phyloP scores from a whole-genome alignment of 2,797 vertebrate genomes.

The Micrastur ruficollis region DNA sequence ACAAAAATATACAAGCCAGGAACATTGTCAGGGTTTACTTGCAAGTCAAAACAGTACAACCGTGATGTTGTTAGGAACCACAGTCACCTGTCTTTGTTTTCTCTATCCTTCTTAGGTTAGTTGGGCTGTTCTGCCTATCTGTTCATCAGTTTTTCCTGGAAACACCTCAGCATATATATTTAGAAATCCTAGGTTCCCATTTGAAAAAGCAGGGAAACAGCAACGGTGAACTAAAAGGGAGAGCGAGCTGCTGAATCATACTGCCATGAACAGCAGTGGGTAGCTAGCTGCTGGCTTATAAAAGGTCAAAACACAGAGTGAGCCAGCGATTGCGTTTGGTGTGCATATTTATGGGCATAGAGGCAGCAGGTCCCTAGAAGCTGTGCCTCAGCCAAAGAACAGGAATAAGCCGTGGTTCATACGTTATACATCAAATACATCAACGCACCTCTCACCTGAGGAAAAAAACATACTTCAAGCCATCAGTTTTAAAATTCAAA shows the following conservation, averaged over 20 bases:
- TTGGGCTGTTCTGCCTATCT: not conserved
- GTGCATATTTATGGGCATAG: accelerated
- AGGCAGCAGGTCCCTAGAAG: not conserved
- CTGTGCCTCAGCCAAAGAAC: not conserved
- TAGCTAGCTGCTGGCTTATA: not conserved
- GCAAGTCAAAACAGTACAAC: not conserved
- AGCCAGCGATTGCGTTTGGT: not conserved
- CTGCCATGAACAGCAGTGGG: not conserved
- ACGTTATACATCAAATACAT: too few species aligned
- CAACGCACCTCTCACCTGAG: not conserved
- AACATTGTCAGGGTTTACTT: not conserved
- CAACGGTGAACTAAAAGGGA: not conserved
- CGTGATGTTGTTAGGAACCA: not conserved
- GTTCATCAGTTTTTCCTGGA: not conserved
- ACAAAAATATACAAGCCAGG: not conserved
- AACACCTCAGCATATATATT: not conserved
- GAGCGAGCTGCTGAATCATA: not conserved
- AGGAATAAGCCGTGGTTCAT: not conserved
- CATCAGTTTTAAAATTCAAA: not conserved
- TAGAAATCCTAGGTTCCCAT: not conserved
- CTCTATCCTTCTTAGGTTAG: not conserved
- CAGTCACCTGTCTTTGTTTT: not conserved
- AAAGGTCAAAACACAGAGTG: not conserved
- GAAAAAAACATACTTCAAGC: not conserved
- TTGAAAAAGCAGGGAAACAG: not conserved